Evolutionary conservation across 2,888 invertebrate species (phyloP), one percentile per base, ranked within the genome.

Genomic region (Proisotoma minuta): DNA sequence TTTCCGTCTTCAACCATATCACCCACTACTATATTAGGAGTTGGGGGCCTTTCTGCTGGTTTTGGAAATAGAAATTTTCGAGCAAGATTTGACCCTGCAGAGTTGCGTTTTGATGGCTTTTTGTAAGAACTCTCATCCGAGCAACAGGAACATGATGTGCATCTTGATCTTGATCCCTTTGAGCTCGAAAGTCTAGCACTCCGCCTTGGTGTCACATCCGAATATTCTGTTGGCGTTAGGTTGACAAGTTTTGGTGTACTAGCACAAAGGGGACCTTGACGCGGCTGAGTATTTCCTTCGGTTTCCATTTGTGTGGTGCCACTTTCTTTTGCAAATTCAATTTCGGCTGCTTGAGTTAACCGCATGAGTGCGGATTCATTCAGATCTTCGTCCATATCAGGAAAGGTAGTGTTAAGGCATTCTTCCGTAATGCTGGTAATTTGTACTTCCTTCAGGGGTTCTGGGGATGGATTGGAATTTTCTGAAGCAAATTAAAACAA

Each of bases 1-100:
- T 63, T 54, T 10, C 51, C 60, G 24, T 68, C 68, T 12, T 65
- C 65, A 22, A 28, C 39, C 58, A 65, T 61, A 10, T 68, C 65
- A n/a, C n/a, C n/a, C n/a, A n/a, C n/a, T n/a, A n/a, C n/a, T n/a
- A n/a, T n/a, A n/a, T n/a, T n/a, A n/a, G n/a, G n/a, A n/a, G n/a
- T n/a, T n/a, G n/a, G n/a, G n/a, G n/a, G n/a, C n/a, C n/a, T n/a
- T n/a, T n/a, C n/a, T n/a, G n/a, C n/a, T n/a, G n/a, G n/a, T n/a
- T n/a, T n/a, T n/a, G n/a, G n/a, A 34, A 34, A 34, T 34, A 34
- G 34, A 12, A 12, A 34, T 34, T 34, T 34, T 34, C 34, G 8
- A 12, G 34, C 10, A 34, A 34, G n/a, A n/a, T n/a, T n/a, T n/a
- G n/a, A n/a, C n/a, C n/a, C n/a, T n/a, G n/a, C n/a, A n/a, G n/a